phyloP scores from a whole-genome alignment of 2,888 invertebrate genomes.

The Eudemis profundana region DNA sequence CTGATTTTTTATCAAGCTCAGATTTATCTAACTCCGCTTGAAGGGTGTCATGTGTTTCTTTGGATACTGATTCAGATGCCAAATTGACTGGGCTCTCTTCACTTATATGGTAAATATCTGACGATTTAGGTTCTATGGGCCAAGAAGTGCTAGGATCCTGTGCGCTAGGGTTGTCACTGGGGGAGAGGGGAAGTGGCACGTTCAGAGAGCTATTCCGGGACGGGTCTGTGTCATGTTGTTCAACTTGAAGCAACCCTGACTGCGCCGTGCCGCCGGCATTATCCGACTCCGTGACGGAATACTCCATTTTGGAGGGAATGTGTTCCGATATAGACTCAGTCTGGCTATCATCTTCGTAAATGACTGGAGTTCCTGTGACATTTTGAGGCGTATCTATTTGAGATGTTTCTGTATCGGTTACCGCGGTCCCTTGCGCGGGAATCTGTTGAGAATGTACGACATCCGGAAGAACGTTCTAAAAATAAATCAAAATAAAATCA shows the following conservation, averaged over 20 bases:
- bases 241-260: constrained; percentile 57
- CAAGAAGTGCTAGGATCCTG: constrained; percentile 68
- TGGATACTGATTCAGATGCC: constrained; percentile 60
- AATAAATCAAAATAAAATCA: constrained; percentile 78
- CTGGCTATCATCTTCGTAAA: constrained; percentile 63
- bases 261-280: constrained; percentile 52
- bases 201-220: constrained; percentile 60
- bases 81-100: constrained; percentile 78
- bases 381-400: constrained; percentile 57
- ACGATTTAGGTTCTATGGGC: constrained; percentile 67
- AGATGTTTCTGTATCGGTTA: constrained; percentile 56
- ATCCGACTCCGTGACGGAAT: constrained; percentile 66
- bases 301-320: constrained; percentile 72
- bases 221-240: constrained; percentile 53
- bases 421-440: constrained; percentile 64
- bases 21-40: constrained; percentile 45
- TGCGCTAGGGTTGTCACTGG: constrained; percentile 62
- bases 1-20: constrained; percentile 53
- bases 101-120: constrained; percentile 71
- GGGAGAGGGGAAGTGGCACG: constrained; percentile 57
- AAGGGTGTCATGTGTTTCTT: constrained; percentile 52
- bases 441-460: constrained; percentile 83
- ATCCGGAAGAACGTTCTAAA: constrained; percentile 84
- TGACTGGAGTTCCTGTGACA: constrained; percentile 49
- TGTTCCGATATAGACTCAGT: constrained; percentile 80